Evolutionary conservation across 2,888 invertebrate species (phyloP), one percentile per base, ranked within the genome.

Genomic region (Drosophila lacicola): DNA sequence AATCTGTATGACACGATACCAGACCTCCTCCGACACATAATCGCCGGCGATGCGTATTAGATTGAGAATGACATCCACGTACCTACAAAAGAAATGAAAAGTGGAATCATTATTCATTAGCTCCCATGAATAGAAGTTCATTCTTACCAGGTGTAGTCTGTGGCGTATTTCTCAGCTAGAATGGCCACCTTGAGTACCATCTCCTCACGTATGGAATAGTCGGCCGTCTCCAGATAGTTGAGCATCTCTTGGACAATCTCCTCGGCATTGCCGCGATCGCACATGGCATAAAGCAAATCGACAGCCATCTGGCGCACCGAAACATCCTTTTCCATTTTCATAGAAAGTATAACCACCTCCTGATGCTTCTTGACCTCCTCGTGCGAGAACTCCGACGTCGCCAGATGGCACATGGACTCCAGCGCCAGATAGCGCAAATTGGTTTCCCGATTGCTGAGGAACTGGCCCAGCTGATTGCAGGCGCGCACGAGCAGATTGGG

Each of bases 131-230:
- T 9, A 9, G 2, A 17, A 17, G 5, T 39, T 14, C 9, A 36
- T 3, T 8, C 79, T 77, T 94, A 99, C 99, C 99, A 99, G 51
- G 99, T 99, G 91, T 98, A 99, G 93, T 99, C 99, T 51, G 98
- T 98, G 17, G 99, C 99, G 93, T 99, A 99, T 93, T 99, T 99
- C 93, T 99, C 99, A 49, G 99, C 98, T 76, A 99, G 93, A 90
- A 99, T 99, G 56, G 99, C 99, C 73, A 99, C 99, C 93, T 99
- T 99, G 53, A 99, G 94, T 41, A 99, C 99, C 99, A 99, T 99
- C 94, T 99, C 99, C 93, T 99, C 99, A 80, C 99, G 95, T 88
- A 99, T 99, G 29, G 99, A 99, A 93, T 99, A 99, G 93, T 99
- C 99, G 62, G 99, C 99, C 25, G 99, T 98, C 94, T 99, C 99